phyloP scores from a whole-genome alignment of 2,888 invertebrate genomes.

The Entomobrya proxima region DNA sequence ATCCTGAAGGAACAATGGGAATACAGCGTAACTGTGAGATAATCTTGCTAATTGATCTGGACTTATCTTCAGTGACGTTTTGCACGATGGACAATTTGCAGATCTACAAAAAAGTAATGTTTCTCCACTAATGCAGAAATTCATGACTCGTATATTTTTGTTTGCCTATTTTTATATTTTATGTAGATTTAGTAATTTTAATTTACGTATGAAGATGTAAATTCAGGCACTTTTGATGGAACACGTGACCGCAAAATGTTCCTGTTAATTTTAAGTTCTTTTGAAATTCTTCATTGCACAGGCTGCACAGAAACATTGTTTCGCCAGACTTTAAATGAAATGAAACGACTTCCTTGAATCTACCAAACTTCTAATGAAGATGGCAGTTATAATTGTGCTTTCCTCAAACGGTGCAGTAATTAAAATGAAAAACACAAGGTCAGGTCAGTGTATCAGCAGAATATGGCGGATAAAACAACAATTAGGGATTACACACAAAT shows the following conservation, averaged over 20 bases:
- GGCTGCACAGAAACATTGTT: constrained; percentile 38
- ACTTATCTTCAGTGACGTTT: constrained; percentile 22
- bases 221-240: constrained; percentile 37
- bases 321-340: neutral
- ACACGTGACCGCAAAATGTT: constrained; percentile 51
- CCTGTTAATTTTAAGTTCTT: neutral
- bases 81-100: constrained; percentile 35
- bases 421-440: no score
- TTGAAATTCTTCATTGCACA: constrained; percentile 18
- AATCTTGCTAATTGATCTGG: neutral
- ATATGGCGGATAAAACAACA: no score
- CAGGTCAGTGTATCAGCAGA: no score
- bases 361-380: neutral
- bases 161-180: neutral
- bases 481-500: no score
- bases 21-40: neutral
- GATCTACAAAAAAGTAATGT: constrained; percentile 4
- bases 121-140: neutral
- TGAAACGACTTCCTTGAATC: neutral
- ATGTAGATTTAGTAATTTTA: neutral
- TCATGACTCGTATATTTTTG: neutral
- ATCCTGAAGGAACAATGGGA: constrained; percentile 20
- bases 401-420: no score
- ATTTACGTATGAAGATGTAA: neutral
- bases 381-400: neutral